Evolutionary conservation across 2,797 vertebrate genomes (phyloP).

Genomic region (Argyrosomus regius): DNA sequence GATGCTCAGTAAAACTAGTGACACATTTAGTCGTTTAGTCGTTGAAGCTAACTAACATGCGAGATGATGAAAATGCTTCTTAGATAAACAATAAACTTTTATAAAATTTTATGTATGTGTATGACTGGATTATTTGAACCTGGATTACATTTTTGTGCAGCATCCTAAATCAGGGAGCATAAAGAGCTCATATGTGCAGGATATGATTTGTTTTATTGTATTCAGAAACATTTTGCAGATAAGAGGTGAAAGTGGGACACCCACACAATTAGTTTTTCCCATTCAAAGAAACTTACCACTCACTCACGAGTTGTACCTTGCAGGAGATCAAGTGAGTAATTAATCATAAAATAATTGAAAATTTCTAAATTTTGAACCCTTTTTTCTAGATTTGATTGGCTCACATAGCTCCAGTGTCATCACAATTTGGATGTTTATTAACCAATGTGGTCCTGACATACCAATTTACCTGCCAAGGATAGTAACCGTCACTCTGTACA

Average conservation of each 20-base stretch:
- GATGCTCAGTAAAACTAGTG: background rate
- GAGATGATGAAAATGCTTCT: slow-evolving; percentile 46
- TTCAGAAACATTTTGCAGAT: background rate
- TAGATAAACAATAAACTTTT: slow-evolving; percentile 62
- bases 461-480: background rate
- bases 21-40: background rate
- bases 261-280: background rate
- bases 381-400: background rate
- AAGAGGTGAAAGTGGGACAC: background rate
- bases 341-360: no score
- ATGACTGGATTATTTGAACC: slow-evolving; percentile 16
- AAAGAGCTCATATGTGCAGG: background rate
- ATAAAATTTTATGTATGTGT: background rate
- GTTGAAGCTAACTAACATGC: slow-evolving; percentile 22
- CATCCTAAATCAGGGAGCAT: background rate
- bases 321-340: background rate
- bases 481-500: background rate
- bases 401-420: background rate
- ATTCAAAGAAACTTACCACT: background rate
- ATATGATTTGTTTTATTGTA: background rate
- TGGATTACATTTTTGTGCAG: background rate
- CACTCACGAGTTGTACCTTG: background rate
- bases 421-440: background rate
- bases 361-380: no score
- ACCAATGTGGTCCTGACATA: background rate